Base-by-base conservation (phyloP, 2,797 vertebrate genomes). In the Loris lydekkerianus region DNA sequence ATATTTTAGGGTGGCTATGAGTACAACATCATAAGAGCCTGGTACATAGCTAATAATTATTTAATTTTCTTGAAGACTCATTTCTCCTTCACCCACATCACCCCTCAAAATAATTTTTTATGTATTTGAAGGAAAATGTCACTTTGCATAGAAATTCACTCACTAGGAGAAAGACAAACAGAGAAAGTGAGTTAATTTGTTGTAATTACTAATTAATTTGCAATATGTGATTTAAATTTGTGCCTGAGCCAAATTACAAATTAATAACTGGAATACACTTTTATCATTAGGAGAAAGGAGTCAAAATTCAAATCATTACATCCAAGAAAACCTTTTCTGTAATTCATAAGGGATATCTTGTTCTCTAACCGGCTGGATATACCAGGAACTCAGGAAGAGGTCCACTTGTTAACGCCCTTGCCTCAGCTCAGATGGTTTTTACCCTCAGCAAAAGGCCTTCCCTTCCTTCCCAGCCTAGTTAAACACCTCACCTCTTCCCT, bases 291-390 rank as follows among this genome's bases (percentile, higher is more conserved):
- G n/a, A 5, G 53, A 60, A 91, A 60, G 56, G 5, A 56, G 21
- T 21, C 25, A 92, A 93, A 83, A 65, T 82, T 21, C 27, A 91
- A 72, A 63, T 65, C 82, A 93, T 77, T 93, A 82, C 65, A 29
- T 61, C 49, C 53, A 40, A 40, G 15, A 77, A 63, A 76, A 60
- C 20, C 2, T 23, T 81, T 76, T 90, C 31, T 56, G 25, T 23
- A 11, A 17, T 72, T 63, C 20, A 69, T 0, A 46, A 23, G 31
- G 5, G 7, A 56, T n/a, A 72, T 21, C 67, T 61, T 85, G 58
- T 69, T 70, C 27, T 82, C 31, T 76, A 31, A 49, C 29, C 25
- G 75, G 18, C 58, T 85, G 21, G 23, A 17, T 69, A 43, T 56
- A 40, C 7, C 15, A 63, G 46, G 37, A 25, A 7, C 34, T 53